Evolutionary conservation across 2,797 vertebrate species (phyloP).

Genomic region (Caiman crocodilus): DNA sequence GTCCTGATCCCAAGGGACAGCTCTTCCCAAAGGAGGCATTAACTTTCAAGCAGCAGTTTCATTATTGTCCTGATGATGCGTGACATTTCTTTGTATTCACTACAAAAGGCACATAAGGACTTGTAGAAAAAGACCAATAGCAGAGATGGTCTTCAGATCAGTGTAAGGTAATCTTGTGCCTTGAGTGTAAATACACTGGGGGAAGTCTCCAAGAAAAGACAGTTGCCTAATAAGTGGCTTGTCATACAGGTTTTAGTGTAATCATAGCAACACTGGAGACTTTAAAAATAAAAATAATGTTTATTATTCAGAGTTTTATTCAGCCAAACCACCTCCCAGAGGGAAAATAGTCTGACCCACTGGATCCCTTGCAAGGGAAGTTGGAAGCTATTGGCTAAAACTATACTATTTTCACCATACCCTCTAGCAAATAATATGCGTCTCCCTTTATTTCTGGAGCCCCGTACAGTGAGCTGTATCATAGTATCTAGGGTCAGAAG

Average conservation of each 20-base stretch:
- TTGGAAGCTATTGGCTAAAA: neutral
- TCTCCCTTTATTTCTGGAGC: neutral
- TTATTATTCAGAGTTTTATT: neutral
- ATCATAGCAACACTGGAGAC: neutral
- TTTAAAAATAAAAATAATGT: neutral
- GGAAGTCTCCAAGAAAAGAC: neutral
- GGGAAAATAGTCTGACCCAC: neutral
- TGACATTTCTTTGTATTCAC: conserved; percentile 28
- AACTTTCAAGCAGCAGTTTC: conserved; percentile 45
- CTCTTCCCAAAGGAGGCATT: conserved; percentile 54
- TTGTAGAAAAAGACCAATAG: conserved; percentile 13
- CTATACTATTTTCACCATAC: neutral
- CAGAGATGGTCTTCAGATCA: neutral
- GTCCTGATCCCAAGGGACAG: conserved; percentile 22
- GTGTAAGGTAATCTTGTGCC: neutral
- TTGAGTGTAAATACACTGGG: neutral
- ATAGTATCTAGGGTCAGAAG: too few relatives aligned
- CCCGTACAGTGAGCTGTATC: neutral
- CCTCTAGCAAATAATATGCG: neutral
- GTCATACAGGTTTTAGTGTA: neutral
- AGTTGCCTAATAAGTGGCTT: neutral
- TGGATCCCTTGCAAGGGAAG: accelerated
- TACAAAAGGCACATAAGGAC: conserved; percentile 47
- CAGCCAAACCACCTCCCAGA: too few relatives aligned
- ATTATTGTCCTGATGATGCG: conserved; percentile 57